Evolutionary conservation across 2,113 vertebrate species (phyloP), one percentile per base, ranked within the genome.

Genomic region (Phalacrocorax carbo): DNA sequence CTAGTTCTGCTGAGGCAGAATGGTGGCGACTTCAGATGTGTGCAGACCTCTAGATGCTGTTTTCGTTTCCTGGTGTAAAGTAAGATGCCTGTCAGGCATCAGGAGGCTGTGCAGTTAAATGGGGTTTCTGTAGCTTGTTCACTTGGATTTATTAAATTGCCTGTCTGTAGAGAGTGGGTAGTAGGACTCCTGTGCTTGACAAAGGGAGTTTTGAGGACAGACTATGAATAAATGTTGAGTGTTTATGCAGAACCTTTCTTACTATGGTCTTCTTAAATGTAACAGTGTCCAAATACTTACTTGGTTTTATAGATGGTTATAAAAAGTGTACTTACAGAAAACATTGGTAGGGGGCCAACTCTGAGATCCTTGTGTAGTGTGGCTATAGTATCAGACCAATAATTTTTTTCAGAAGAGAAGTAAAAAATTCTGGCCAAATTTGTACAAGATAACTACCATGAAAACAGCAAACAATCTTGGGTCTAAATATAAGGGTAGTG

Each of bases 161-260:
- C 54, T 94, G 9, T 69, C 73, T 82, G 54, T 42, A 46, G 55
- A 2, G 25, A 82, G 87, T 61, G 70, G 46, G 58, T 85, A 58
- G 88, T 69, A 65, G 34, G 38, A 83, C 75, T 88, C n/a, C 36
- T 85, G 78, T 93, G 62, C 58, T 85, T 90, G 54, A 72, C 78
- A 93, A 88, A 86, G 42, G 30, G 71, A 70, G 19, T 80, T 94
- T 86, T 96, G 55, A 95, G 92, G 75, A 90, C 82, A 88, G 51
- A 27, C 48, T 84, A 7, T 91, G 90, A 91, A 17, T 77, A 88
- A 80, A 42, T 68, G 22, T n/a, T 76, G 36, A 88, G 27, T 79
- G 25, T 79, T 85, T 90, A 57, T 38, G 15, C 19, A 54, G 36
- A 72, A 12, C 22, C 26, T 88, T 82, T 30, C 13, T 65, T 94